phyloP scores from a whole-genome alignment of 1,140 invertebrate genomes.

The Drosophila nigromelanica region DNA sequence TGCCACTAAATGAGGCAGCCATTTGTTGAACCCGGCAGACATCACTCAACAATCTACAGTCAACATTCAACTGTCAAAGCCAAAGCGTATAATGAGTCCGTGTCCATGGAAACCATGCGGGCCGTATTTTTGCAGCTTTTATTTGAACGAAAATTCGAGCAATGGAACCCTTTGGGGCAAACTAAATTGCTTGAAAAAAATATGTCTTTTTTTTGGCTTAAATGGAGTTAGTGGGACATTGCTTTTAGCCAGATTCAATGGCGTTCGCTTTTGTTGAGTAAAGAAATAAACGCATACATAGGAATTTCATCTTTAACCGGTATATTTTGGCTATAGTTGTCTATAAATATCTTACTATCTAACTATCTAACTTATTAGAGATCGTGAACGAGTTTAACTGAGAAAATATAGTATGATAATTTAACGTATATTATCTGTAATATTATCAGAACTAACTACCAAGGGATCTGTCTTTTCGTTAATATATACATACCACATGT shows the following conservation, averaged over 20 bases:
- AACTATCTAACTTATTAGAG: too few relatives aligned
- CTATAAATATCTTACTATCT: too few relatives aligned
- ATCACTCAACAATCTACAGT: conserved; percentile 48
- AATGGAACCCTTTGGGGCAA: conserved; percentile 1
- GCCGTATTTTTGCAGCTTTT: background rate
- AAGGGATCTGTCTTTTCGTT: too few relatives aligned
- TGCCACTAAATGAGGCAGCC: conserved; percentile 22
- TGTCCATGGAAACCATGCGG: conserved; percentile 1
- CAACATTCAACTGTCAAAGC: conserved; percentile 29
- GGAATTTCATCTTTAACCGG: too few relatives aligned
- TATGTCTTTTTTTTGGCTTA: background rate
- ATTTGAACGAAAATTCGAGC: background rate
- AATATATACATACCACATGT: too few relatives aligned
- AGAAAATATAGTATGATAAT: too few relatives aligned
- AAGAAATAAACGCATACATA: background rate
- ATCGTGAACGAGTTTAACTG: too few relatives aligned
- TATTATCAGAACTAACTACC: too few relatives aligned
- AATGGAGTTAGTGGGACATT: conserved; percentile 24
- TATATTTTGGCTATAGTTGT: too few relatives aligned
- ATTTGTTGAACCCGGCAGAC: conserved; percentile 7
- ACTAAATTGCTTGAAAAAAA: conserved; percentile 10
- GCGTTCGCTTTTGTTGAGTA: background rate
- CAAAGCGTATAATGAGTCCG: conserved; percentile 27
- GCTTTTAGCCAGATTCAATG: conserved; percentile 37
- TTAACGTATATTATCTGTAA: too few relatives aligned